phyloP scores from a whole-genome alignment of 2,888 invertebrate species.

The Phasia obesa region DNA sequence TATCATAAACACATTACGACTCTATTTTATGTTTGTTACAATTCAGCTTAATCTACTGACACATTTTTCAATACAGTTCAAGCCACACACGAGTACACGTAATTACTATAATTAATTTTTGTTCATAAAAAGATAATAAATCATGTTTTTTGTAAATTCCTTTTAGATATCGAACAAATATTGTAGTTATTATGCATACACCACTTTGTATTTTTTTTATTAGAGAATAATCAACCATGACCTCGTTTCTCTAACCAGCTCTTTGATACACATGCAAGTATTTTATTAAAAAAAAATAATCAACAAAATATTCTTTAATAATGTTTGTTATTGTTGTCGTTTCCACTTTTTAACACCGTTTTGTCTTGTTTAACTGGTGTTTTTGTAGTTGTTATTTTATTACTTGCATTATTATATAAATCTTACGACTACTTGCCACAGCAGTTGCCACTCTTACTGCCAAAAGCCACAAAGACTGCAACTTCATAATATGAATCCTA shows the following conservation, averaged over 20 bases:
- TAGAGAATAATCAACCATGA: conserved; percentile 25
- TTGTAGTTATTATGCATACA: neutral
- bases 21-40: neutral
- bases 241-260: conserved; percentile 40
- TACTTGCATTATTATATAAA: conserved; percentile 13
- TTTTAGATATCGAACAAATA: conserved; percentile 10
- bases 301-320: conserved; percentile 47
- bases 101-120: conserved; percentile 24
- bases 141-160: neutral
- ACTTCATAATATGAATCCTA: conserved; percentile 28
- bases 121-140: conserved; percentile 7
- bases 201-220: neutral
- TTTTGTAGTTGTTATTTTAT: conserved; percentile 22
- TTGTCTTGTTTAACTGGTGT: conserved; percentile 12
- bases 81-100: too few relatives aligned
- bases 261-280: conserved; percentile 8
- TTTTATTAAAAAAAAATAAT: conserved; percentile 58
- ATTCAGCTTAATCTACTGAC: neutral
- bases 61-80: neutral
- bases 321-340: conserved; percentile 29
- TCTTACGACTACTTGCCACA: conserved; percentile 34
- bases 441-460: conserved; percentile 38
- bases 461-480: conserved; percentile 36
- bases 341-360: conserved; percentile 35
- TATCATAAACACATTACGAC: neutral